A percentile compares a stretch with the other conserved stretches of the same genome.
Conservation (phyloP, 1,140 invertebrate species). For the Drosophila teissieri region DNA sequence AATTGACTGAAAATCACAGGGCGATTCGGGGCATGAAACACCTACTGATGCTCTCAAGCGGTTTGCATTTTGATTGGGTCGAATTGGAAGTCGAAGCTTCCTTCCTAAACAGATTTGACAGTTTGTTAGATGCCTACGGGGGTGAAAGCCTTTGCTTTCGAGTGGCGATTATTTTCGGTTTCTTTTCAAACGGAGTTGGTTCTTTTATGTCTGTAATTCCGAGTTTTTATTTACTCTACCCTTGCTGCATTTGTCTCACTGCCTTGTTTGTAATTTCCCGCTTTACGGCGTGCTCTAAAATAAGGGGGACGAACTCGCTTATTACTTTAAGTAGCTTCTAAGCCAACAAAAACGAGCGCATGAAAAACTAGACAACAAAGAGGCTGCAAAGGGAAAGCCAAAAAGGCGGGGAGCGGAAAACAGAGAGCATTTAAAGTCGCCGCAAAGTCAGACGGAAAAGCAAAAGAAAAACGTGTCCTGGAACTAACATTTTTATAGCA, state of each 20-base stretch:
- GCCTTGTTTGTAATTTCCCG: slow-evolving; percentile 22
- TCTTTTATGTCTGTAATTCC: slow-evolving; percentile 42
- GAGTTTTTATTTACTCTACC: slow-evolving; percentile 4
- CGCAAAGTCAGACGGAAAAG: slow-evolving; percentile 42
- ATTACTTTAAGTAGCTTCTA: slow-evolving; percentile 39
- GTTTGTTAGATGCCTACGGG: slow-evolving; percentile 39
- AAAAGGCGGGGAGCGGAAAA: slow-evolving; percentile 1
- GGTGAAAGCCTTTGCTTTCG: neutral
- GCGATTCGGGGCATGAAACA: slow-evolving; percentile 50
- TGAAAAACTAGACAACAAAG: slow-evolving; percentile 33
- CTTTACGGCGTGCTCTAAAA: slow-evolving; percentile 42
- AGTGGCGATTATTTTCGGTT: slow-evolving; percentile 13
- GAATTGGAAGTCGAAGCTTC: slow-evolving; percentile 14
- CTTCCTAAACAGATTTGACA: slow-evolving; percentile 57
- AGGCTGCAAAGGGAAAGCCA: slow-evolving; percentile 18
- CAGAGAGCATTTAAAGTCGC: slow-evolving; percentile 56
- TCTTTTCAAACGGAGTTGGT: neutral
- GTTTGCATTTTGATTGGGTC: slow-evolving; percentile 48
- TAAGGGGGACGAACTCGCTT: slow-evolving; percentile 29
- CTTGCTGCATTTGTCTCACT: slow-evolving; percentile 15
- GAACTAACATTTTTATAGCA: slow-evolving; percentile 60
- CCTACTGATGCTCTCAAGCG: slow-evolving; percentile 36
- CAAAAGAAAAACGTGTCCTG: slow-evolving; percentile 28
- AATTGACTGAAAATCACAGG: slow-evolving; percentile 75
- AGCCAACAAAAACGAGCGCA: slow-evolving; percentile 21